phyloP scores from a whole-genome alignment of 92 coral and sea anemone species.

The Muricea muricata region DNA sequence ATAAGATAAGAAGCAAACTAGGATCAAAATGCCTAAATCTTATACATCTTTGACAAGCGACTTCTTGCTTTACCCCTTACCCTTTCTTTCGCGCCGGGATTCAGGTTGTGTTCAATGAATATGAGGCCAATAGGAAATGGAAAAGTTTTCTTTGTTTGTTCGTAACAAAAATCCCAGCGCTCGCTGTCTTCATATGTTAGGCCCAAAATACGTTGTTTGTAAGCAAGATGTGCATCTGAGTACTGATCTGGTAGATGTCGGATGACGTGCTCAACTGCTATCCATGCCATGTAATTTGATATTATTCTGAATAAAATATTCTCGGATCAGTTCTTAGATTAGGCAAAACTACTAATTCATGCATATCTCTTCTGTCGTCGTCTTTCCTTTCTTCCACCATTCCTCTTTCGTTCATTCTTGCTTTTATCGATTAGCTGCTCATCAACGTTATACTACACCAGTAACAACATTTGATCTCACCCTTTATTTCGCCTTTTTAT shows the following conservation, averaged over 20 bases:
- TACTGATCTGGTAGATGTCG: slow-evolving; percentile 19
- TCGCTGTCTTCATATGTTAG: slow-evolving; percentile 12
- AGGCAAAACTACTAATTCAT: too few species aligned
- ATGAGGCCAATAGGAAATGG: slow-evolving; percentile 40
- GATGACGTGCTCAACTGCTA: slow-evolving; percentile 5
- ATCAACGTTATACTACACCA: background rate
- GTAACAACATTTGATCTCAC: background rate
- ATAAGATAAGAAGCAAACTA: too few species aligned
- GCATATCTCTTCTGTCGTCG: too few species aligned
- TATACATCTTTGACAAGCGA: too few species aligned
- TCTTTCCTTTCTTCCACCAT: background rate
- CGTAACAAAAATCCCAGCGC: slow-evolving; percentile 27
- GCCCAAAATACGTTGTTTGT: slow-evolving; percentile 5
- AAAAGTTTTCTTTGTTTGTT: slow-evolving; percentile 4
- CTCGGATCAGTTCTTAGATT: too few species aligned
- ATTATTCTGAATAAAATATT: slow-evolving; percentile 21
- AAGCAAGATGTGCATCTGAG: background rate
- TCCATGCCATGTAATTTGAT: slow-evolving; percentile 42
- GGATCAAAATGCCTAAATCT: too few species aligned
- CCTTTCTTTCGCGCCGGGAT: slow-evolving; percentile 21
- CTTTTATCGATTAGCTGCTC: background rate
- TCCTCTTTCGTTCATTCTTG: background rate
- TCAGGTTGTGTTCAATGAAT: slow-evolving; percentile 16
- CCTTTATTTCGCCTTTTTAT: background rate
- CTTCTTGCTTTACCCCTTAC: too few species aligned